Base-by-base conservation (phyloP, 2,888 invertebrate genomes). In the Parnassius smintheus region DNA sequence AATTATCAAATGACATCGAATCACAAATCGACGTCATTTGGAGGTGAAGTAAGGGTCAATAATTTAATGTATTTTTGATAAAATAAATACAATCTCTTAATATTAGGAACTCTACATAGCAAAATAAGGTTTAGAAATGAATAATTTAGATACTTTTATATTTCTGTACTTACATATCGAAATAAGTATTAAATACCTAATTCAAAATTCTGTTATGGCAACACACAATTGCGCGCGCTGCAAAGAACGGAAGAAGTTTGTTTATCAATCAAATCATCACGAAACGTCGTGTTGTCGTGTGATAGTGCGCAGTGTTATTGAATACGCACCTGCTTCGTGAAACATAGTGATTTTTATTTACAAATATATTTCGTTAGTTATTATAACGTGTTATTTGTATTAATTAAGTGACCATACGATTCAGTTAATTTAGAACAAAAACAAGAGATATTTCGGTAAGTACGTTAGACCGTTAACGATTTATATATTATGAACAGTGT, bases 221-320 rank as follows among this genome's bases (percentile, higher is more conserved):
- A 77, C 76, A 78, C 74, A 22, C 22, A 68, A 82, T 71, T 90
- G 91, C 91, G 91, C 91, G 91, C 91, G 90, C 87, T 85, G 84
- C 81, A 70, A 71, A 75, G 77, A 80, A 77, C 78, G 81, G 82
- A 84, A 12, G 46, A n/a, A 83, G 82, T 86, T 87, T 91, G 91
- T 90, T 91, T 91, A 90, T 87, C 90, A 89, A 88, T 88, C 86
- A 86, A 85, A 64, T 64, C 63, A 63, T 53, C 49, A 11, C 18
- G 56, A 52, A 64, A 56, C 50, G 59, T 52, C 13, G 59, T 48
- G 56, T 56, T 59, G 52, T 55, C 56, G 59, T 64, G 44, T 45
- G 59, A 55, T 56, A 55, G 63, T 59, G 63, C 59, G 46, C 46
- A 53, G 64, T 60, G 56, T 8, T 52, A 52, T 56, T 64, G 64